Evolutionary conservation across 1,140 invertebrate species (phyloP), one percentile per base, ranked within the genome.

Genomic region (Drosophila serrata): DNA sequence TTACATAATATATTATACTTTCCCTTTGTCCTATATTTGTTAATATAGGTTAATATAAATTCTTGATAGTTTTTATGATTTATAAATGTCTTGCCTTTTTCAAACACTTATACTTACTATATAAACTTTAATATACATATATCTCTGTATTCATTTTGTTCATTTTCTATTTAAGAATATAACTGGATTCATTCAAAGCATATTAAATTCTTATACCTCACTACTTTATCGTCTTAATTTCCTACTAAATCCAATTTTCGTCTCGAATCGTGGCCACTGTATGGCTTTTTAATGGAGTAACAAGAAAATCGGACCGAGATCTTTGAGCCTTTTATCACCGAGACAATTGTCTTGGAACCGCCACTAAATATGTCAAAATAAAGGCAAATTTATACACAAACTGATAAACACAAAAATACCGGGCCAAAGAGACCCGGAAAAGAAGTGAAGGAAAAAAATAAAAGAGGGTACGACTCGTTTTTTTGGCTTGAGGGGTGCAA

Each of bases 281-380:
- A 79, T 80, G 51, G 49, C 48, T 19, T 82, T 86, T 82, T 87
- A 87, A 87, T 87, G 62, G 84, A 87, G 67, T 82, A 42, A 55
- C 62, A 55, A 49, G 58, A 56, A 76, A 70, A 72, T 70, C 68
- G 19, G 9, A 29, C 7, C 22, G 9, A 72, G 43, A 72, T 49
- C 51, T 70, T 55, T 63, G 53, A 73, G 82, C 37, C 51, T 62
- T 64, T 77, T 88, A 87, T 88, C 82, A 42, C 27, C 9, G 19
- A 55, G 63, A 63, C 79, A 40, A 75, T 77, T 77, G 74, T 77
- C 75, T 77, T 62, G 74, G 58, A 70, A 46, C 68, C 61, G 63
- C 85, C 67, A 90, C 84, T 90, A 87, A 87, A 87, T 87, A 87
- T 88, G 84, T 84, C 84, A 87, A 88, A 88, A 62, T 80, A 88